phyloP scores from a whole-genome alignment of 2,113 vertebrate species.

The Cyphomyrus discorhynchus region DNA sequence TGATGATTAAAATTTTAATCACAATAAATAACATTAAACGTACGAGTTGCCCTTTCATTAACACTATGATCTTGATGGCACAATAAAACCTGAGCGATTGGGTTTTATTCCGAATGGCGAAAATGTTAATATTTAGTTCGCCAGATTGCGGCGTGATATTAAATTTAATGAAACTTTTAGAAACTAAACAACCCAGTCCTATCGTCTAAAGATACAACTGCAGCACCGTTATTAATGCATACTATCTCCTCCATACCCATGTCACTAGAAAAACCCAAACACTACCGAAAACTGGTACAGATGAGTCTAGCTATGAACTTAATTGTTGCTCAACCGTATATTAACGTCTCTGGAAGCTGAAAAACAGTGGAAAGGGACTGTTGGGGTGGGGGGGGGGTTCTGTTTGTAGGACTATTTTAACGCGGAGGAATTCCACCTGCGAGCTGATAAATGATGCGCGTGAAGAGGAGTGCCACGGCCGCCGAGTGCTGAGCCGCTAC shows the following conservation, averaged over 20 bases:
- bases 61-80: background rate
- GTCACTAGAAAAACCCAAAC: background rate
- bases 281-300: background rate
- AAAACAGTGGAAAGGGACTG: background rate
- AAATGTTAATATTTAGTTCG: background rate
- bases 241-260: background rate
- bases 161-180: background rate
- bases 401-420: slow-evolving; percentile 43
- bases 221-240: background rate
- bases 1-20: background rate
- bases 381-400: background rate
- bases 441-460: background rate
- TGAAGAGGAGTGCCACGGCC: slow-evolving; percentile 22
- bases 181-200: background rate
- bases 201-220: background rate
- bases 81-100: background rate
- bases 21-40: background rate
- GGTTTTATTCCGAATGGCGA: background rate
- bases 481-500: background rate
- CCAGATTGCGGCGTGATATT: background rate
- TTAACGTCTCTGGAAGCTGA: background rate
- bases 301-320: background rate
- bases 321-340: background rate
- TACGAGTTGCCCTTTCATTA: background rate
- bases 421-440: slow-evolving; percentile 36